Percentiles rank a stretch among this genome's conserved stretches.
Conservation (phyloP, 2,797 vertebrate genomes). For the Spinus olivaceus region DNA sequence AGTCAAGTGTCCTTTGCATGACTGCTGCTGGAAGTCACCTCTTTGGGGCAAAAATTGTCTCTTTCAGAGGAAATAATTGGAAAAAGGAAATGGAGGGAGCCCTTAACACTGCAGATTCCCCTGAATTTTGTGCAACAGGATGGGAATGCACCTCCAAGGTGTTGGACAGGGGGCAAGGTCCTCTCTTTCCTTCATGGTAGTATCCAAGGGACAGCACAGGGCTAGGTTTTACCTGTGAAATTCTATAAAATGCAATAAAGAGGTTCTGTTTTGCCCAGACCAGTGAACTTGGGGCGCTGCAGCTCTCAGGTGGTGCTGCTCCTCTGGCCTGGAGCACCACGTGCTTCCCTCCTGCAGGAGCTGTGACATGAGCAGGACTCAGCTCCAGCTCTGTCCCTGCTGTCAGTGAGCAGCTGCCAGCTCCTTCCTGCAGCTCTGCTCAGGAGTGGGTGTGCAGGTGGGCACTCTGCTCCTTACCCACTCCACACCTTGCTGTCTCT, state of each 20-base stretch:
- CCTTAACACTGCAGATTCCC: background rate
- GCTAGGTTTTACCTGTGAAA: background rate
- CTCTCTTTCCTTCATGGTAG: background rate
- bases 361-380: accelerated
- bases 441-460: background rate
- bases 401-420: background rate
- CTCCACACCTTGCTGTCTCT: background rate
- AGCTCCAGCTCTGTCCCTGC: background rate
- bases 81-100: background rate
- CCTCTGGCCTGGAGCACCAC: background rate
- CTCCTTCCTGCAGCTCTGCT: background rate
- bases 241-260: background rate
- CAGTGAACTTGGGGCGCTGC: background rate
- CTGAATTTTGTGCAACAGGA: background rate
- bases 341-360: background rate
- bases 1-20: conserved; percentile 25
- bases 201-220: background rate
- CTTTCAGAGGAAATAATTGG: background rate
- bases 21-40: background rate
- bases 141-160: background rate
- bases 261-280: background rate
- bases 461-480: background rate
- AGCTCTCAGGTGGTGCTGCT: background rate
- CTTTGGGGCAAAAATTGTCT: background rate
- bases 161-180: background rate